A percentile compares a stretch with the other conserved stretches of the same genome.
These are phyloP conservation scores for Belonocnema kinseyi DNA, from an alignment of 1,140 invertebrate genomes.

Conservation along the genomic window DNA sequence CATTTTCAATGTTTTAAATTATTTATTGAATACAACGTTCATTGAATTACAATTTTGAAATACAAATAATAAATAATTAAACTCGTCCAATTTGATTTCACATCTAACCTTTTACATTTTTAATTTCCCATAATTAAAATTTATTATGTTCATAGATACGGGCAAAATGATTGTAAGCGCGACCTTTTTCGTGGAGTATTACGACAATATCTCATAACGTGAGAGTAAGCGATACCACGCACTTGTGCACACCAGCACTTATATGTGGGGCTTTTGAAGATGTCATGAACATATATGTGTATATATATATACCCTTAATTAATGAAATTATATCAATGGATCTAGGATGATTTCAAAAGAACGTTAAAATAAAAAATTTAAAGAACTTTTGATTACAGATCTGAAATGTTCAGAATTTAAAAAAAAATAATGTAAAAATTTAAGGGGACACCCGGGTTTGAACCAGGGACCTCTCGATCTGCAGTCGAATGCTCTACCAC, in stretches of 20 bases:
- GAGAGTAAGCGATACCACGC: background rate
- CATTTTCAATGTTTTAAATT: no score
- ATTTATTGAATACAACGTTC: no score
- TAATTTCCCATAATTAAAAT: background rate
- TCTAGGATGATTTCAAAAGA: background rate
- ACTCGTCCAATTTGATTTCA: no score
- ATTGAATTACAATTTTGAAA: no score
- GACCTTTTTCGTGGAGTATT: background rate
- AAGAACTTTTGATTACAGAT: background rate
- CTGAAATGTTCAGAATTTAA: background rate
- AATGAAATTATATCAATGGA: background rate
- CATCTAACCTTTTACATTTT: no score
- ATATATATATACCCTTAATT: background rate
- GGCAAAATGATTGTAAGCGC: background rate
- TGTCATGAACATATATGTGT: no score
- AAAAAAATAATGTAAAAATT: slow-evolving; percentile 28
- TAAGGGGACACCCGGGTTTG: slow-evolving; percentile 36
- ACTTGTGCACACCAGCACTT: background rate
- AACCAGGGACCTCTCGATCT: slow-evolving; percentile 82
- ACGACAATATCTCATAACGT: background rate
- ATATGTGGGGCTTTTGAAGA: background rate
- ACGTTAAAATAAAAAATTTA: background rate
- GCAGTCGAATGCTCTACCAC: slow-evolving; percentile 92
- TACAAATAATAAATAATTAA: no score
- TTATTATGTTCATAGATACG: background rate